Evolutionary conservation across 2,797 vertebrate species (phyloP), one percentile per base, ranked within the genome.

Genomic region (Phataginus tricuspis): DNA sequence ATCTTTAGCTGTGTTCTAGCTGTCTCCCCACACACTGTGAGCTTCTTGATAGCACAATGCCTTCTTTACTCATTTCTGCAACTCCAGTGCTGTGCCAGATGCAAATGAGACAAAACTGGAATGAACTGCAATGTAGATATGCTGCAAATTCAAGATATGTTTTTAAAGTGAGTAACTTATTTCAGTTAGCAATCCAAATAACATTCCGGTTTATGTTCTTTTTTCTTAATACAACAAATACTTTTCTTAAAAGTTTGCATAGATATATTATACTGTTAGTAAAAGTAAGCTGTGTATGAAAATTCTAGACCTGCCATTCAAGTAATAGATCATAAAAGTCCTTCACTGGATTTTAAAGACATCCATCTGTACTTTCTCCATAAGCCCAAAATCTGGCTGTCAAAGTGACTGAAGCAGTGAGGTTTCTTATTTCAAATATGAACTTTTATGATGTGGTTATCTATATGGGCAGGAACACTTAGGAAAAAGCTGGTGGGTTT

Each of bases 401-500:
- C 87, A 94, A 88, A 90, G 74, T 78, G 78, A 69, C 66, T 80
- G 74, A 91, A 92, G 77, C 31, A 45, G 13, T 45, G 55, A 53
- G 34, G 96, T 95, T 96, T 96, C 91, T 95, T 95, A 89, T 95
- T 96, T 97, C 95, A 95, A 79, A 96, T 69, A 61, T 63, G 87
- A 92, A 80, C 96, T 94, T 97, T 97, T 96, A 97, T 77, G 90
- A 69, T 90, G 75, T 92, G 95, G 78, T 97, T 86, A 80, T 91
- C 89, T 95, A 75, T 85, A 49, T 64, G 96, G 83, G 78, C 53
- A 94, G 74, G 66, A 96, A 84, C 75, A 89, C 93, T 96, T 86
- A 88, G 72, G 80, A 89, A 90, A 85, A 97, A 87, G 82, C 91
- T 96, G 95, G 92, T 97, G 83, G 57, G 53, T 85, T 95, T 97